Conservation (phyloP, 2,113 vertebrate genomes). For the Climacteris rufus region DNA sequence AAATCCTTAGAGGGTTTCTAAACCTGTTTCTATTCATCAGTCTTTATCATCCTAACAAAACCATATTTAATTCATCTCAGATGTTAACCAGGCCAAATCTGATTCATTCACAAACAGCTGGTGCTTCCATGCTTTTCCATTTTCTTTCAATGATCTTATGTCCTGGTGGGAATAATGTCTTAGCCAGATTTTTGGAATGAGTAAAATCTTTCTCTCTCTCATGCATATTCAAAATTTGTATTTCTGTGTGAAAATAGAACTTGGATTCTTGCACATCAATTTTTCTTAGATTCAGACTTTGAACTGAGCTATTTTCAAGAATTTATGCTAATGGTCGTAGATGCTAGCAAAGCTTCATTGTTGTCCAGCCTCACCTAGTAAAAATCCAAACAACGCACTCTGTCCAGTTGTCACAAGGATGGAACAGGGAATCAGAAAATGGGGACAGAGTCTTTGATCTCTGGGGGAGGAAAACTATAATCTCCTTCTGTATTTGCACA, state of each 20-base stretch:
- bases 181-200: slow-evolving; percentile 49
- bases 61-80: slow-evolving; percentile 50
- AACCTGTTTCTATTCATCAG: slow-evolving; percentile 33
- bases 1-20: slow-evolving; percentile 25
- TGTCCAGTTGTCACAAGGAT: neutral
- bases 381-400: neutral
- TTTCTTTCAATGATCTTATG: slow-evolving; percentile 53
- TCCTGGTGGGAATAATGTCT: slow-evolving; percentile 35
- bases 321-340: neutral
- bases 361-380: neutral
- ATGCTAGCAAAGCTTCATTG: neutral
- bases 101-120: slow-evolving; percentile 57
- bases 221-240: slow-evolving; percentile 27
- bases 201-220: neutral
- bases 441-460: neutral
- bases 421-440: neutral
- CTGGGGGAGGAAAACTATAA: neutral
- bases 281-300: neutral
- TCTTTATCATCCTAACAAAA: slow-evolving; percentile 28
- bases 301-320: neutral
- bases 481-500: neutral
- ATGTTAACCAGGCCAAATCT: slow-evolving; percentile 40
- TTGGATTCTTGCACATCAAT: neutral
- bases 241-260: neutral
- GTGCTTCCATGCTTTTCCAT: slow-evolving; percentile 46